Evolutionary conservation across 2,888 invertebrate species (phyloP).

Genomic region (Proisotoma minuta): DNA sequence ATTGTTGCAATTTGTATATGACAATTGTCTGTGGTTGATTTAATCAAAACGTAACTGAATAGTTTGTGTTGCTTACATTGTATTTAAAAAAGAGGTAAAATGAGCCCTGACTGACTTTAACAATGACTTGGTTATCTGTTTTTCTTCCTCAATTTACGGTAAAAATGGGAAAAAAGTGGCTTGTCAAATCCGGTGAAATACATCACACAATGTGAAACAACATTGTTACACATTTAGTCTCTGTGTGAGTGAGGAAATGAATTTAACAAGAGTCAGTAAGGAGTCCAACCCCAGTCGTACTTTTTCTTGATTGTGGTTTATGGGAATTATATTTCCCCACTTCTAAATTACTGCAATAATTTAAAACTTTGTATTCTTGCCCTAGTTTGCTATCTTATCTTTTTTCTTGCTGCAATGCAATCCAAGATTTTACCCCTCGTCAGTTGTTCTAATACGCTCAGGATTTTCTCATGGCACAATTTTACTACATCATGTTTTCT

Average conservation of each 20-base stretch:
- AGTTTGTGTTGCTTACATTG: neutral
- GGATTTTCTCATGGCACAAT: no score
- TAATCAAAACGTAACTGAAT: neutral
- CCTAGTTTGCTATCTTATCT: slow-evolving; percentile 34
- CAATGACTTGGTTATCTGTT: neutral
- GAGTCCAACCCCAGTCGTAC: neutral
- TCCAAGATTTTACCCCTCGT: no score
- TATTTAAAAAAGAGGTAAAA: neutral
- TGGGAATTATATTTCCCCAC: neutral
- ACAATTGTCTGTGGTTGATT: slow-evolving; percentile 1
- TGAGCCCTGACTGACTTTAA: neutral
- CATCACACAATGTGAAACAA: neutral
- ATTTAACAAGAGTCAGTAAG: neutral
- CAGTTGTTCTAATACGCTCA: no score
- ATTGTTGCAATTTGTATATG: neutral
- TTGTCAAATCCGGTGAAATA: slow-evolving; percentile 10
- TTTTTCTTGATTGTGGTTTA: neutral
- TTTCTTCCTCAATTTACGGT: slow-evolving; percentile 3
- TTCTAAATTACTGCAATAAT: neutral
- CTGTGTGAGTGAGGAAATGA: neutral
- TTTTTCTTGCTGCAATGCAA: slow-evolving; percentile 24
- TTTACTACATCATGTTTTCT: no score
- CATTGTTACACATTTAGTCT: neutral
- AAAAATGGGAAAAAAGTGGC: slow-evolving; percentile 1
- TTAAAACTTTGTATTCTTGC: slow-evolving; percentile 27